A percentile compares a stretch with the other conserved stretches of the same genome.
phyloP scores from a whole-genome alignment of 2,113 vertebrate genomes.

The Tupaia chinensis region DNA sequence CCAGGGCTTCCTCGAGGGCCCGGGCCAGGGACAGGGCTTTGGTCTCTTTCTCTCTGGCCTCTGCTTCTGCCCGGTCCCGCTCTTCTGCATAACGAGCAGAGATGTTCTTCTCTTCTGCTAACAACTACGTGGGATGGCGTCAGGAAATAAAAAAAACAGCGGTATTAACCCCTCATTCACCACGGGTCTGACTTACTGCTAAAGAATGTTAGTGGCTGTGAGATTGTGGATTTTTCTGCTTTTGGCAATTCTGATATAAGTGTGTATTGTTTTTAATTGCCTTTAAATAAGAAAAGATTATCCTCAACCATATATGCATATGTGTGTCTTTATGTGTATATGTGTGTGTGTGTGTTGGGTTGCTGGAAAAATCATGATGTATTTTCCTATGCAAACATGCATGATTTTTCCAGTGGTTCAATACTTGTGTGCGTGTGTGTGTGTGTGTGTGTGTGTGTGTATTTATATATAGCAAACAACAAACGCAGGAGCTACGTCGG shows the following conservation, averaged over 20 bases:
- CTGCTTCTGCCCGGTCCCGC: conserved; percentile 95
- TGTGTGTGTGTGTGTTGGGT: too few relatives aligned
- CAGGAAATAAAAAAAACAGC: not conserved
- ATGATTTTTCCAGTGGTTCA: too few relatives aligned
- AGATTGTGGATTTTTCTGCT: not conserved
- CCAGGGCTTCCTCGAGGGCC: conserved; percentile 96
- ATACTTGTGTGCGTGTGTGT: too few relatives aligned
- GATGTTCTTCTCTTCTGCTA: conserved; percentile 97
- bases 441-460: too few relatives aligned
- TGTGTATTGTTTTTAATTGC: not conserved
- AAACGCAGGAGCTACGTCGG: not conserved
- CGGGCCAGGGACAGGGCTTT: conserved; percentile 95
- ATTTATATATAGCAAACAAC: not conserved
- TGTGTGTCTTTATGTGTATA: too few relatives aligned
- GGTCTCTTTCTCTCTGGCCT: conserved; percentile 98
- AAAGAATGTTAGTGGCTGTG: not conserved
- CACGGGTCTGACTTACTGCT: fast-evolving
- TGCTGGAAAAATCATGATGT: too few relatives aligned
- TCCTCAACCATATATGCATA: not conserved
- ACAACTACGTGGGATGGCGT: conserved; percentile 86
- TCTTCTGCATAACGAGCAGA: conserved; percentile 96
- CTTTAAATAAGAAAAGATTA: not conserved
- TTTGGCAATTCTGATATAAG: not conserved
- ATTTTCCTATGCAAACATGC: too few relatives aligned
- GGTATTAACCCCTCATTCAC: not conserved